Evolutionary conservation across 2,888 invertebrate species (phyloP), one percentile per base, ranked within the genome.

Genomic region (Stramonita haemastoma): DNA sequence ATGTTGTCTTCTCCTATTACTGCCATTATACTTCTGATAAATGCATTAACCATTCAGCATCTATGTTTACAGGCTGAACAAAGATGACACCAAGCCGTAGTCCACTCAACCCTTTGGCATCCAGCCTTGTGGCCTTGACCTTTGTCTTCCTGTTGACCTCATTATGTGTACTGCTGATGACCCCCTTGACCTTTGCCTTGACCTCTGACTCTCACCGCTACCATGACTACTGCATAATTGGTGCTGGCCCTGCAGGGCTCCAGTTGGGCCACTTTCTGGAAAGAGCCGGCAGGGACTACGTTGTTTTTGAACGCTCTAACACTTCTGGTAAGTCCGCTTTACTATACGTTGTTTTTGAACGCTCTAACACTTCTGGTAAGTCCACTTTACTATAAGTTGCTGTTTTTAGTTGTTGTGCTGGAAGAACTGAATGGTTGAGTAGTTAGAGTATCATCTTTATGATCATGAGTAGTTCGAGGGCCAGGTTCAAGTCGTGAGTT

Each of bases 221-320:
- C 87, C 92, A 93, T 90, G 95, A 96, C 85, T 96, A 96, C 93
- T 96, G 96, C 91, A 92, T 96, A 66, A 94, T 96, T 8, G 96
- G 96, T 26, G 96, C 96, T 26, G 96, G 96, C 26, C 96, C 96
- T 5, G 94, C 94, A 0, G 96, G 96, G 6, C 94, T 96, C 60
- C 96, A 96, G 93, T 92, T 96, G 91, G 96, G 95, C 46, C 95
- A 96, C 91, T 96, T 95, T 91, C 90, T 96, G 32, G 90, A 96
- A 77, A 92, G 92, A 89, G 94, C 94, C n/a, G 91, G 92, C 60
- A 90, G 96, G 89, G 95, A 96, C 91, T 96, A 96, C 92, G 91
- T 96, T 29, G 93, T 96, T 85, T 95, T 95, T 92, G 96, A 96
- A 92, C 93, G 93, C 90, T 91, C 93, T 60, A 95, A 95, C 91